These are phyloP conservation scores for Agelastica alni DNA, from an alignment of 2,888 invertebrate genomes.

Conservation along the genomic window DNA sequence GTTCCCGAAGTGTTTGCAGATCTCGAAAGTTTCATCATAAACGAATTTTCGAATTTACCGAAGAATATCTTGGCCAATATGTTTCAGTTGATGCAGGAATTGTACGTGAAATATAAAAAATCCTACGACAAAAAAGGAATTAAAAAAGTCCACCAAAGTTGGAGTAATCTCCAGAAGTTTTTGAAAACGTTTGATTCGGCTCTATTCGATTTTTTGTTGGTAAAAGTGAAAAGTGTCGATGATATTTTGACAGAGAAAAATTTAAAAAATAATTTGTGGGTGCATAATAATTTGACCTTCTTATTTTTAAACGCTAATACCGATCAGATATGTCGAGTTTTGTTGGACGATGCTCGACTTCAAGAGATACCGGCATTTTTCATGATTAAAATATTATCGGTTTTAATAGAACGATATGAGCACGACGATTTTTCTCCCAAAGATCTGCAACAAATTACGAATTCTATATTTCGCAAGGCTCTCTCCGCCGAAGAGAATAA, in stretches of 20 bases:
- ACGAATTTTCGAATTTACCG: constrained; percentile 33
- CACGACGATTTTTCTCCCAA: constrained; percentile 22
- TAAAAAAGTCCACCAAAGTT: constrained; percentile 18
- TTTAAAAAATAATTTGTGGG: constrained; percentile 36
- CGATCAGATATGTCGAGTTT: constrained; percentile 21
- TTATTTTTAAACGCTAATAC: constrained; percentile 29
- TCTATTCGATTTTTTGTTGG: constrained; percentile 37
- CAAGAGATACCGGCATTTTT: constrained; percentile 29
- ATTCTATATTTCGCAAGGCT: constrained; percentile 27
- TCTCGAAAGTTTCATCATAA: constrained; percentile 30
- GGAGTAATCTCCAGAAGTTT: constrained; percentile 21
- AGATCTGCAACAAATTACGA: constrained; percentile 23
- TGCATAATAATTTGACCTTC: constrained; percentile 40
- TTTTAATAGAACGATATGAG: constrained; percentile 31
- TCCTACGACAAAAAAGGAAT: constrained; percentile 21
- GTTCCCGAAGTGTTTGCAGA: constrained; percentile 35
- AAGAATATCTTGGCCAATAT: constrained; percentile 39
- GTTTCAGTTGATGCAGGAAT: constrained; percentile 34
- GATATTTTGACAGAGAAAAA: constrained; percentile 22
- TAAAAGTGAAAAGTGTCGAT: constrained; percentile 31
- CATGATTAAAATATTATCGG: constrained; percentile 37
- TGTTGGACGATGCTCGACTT: constrained; percentile 25
- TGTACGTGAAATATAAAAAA: constrained; percentile 35
- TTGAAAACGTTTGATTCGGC: constrained; percentile 27
- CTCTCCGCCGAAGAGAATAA: constrained; percentile 16